Evolutionary conservation across 2,888 invertebrate genomes (phyloP).

Genomic region (Synanthedon vespiformis): DNA sequence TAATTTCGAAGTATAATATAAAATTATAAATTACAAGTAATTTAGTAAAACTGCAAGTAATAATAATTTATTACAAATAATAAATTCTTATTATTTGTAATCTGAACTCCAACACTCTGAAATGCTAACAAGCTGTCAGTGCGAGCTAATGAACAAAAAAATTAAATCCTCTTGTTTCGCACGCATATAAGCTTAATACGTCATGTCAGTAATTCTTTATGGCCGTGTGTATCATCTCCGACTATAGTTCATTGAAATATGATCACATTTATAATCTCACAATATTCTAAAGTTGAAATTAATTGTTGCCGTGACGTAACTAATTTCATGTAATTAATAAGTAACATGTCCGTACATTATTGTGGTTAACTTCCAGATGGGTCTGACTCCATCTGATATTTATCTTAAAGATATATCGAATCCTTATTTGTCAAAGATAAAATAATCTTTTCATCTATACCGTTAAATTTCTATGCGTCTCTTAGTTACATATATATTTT

Average conservation of each 20-base stretch:
- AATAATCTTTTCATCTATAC: not conserved
- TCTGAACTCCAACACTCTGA: no score
- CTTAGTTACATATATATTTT: not conserved
- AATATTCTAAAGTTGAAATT: slow-evolving; percentile 14
- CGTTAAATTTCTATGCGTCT: not conserved
- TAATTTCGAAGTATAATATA: no score
- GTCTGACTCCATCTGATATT: not conserved
- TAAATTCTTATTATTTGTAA: no score
- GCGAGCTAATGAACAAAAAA: no score
- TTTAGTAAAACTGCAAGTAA: no score
- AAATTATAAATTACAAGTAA: no score
- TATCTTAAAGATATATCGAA: not conserved
- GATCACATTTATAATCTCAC: slow-evolving; percentile 14
- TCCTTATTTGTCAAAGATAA: not conserved
- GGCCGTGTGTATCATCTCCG: slow-evolving; percentile 8
- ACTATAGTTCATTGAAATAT: slow-evolving; percentile 13
- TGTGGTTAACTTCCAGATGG: not conserved
- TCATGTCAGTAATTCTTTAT: not conserved
- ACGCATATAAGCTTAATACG: no score
- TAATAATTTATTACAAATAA: no score
- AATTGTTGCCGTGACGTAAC: slow-evolving; percentile 14
- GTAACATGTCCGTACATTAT: slow-evolving; percentile 9
- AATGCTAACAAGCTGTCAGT: no score
- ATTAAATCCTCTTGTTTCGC: no score
- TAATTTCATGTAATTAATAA: slow-evolving; percentile 18